A percentile compares a stretch with the other conserved stretches of the same genome.
Evolutionary conservation across 2,797 vertebrate species (phyloP).

Genomic region (Brachyalestes nurse): DNA sequence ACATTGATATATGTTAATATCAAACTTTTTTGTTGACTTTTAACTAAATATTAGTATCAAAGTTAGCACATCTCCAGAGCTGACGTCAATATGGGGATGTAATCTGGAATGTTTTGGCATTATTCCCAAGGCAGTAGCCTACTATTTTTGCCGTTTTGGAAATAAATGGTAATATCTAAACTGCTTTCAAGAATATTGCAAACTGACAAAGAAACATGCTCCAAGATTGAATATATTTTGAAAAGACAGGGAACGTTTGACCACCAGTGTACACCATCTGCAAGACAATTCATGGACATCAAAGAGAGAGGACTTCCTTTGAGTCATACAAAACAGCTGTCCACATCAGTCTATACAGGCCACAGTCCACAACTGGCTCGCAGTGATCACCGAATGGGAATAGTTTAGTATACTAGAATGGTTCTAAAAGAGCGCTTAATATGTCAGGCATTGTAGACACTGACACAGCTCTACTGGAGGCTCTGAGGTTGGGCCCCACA

Average conservation of each 20-base stretch:
- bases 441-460: slow-evolving; percentile 16
- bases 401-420: not conserved
- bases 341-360: not conserved
- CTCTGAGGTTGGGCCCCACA: slow-evolving; percentile 37
- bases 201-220: not conserved
- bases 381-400: slow-evolving; percentile 8
- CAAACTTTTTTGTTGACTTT: no score
- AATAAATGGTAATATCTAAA: no score
- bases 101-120: not conserved
- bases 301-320: not conserved
- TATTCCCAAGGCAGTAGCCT: not conserved
- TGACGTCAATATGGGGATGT: not conserved
- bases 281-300: not conserved
- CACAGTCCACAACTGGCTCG: not conserved
- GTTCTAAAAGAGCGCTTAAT: not conserved
- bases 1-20: no score
- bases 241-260: not conserved
- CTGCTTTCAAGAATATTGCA: no score
- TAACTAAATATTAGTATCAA: no score
- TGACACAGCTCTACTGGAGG: slow-evolving; percentile 29
- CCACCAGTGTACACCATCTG: not conserved
- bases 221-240: not conserved
- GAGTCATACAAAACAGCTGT: slow-evolving; percentile 2
- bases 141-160: not conserved
- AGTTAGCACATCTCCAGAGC: not conserved